These are phyloP conservation scores for Pogonognathellus flavescens DNA, from an alignment of 1,140 invertebrate species.

Conservation along the genomic window DNA sequence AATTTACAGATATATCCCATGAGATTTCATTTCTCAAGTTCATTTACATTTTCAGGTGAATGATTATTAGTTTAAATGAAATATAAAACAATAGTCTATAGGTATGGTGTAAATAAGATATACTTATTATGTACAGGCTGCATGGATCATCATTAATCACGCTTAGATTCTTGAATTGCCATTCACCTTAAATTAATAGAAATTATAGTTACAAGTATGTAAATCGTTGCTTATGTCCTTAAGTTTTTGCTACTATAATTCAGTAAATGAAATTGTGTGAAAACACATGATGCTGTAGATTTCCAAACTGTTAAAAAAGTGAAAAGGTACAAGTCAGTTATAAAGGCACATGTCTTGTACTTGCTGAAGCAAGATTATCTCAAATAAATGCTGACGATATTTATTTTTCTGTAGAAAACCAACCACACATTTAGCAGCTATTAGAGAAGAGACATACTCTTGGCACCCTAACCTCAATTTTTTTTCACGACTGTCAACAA, in stretches of 20 bases:
- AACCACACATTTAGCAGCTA: constrained; percentile 27
- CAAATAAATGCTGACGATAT: neutral
- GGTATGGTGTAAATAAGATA: neutral
- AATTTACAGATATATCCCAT: neutral
- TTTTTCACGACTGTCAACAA: constrained; percentile 21
- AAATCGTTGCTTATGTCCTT: no score
- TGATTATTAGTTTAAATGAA: neutral
- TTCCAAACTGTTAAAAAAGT: no score
- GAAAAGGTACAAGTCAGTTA: no score
- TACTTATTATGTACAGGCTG: no score
- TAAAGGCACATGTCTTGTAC: no score
- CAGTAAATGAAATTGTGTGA: no score
- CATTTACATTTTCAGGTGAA: neutral
- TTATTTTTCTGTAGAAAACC: constrained; percentile 8
- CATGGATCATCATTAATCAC: neutral
- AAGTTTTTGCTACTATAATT: no score
- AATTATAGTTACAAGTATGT: no score
- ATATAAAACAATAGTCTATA: neutral
- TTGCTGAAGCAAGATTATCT: no score
- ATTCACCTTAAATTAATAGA: no score
- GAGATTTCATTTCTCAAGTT: neutral
- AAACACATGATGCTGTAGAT: no score
- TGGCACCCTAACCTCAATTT: constrained; percentile 48
- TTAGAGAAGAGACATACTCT: neutral
- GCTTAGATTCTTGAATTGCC: no score